Conservation (phyloP, 2,888 invertebrate genomes). For the Scaptodrosophila latifasciaeformis region DNA sequence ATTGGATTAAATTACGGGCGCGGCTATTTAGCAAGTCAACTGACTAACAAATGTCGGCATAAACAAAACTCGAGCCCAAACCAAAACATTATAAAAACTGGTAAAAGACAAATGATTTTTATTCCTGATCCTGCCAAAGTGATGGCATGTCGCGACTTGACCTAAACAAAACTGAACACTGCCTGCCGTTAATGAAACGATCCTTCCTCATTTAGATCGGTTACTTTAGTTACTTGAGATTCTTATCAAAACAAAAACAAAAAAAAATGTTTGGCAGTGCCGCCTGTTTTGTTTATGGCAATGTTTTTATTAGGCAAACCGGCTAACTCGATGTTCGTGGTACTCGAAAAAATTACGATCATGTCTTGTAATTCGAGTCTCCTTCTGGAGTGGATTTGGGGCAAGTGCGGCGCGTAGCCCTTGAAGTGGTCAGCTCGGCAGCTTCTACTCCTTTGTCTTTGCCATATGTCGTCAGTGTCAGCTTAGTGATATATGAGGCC, state of each 20-base stretch:
- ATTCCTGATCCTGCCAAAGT: slow-evolving; percentile 28
- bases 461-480: slow-evolving; percentile 51
- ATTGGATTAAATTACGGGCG: slow-evolving; percentile 31
- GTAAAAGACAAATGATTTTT: too few species aligned
- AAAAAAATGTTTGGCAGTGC: slow-evolving; percentile 48
- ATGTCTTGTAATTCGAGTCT: slow-evolving; percentile 46
- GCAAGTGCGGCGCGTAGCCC: slow-evolving; percentile 21
- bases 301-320: slow-evolving; percentile 53
- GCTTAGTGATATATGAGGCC: slow-evolving; percentile 43
- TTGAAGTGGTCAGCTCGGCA: slow-evolving; percentile 61
- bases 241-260: slow-evolving; percentile 57
- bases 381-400: slow-evolving; percentile 22
- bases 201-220: too few species aligned
- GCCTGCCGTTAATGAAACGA: slow-evolving; percentile 37
- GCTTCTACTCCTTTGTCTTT: too few species aligned
- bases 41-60: slow-evolving; percentile 22
- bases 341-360: slow-evolving; percentile 31
- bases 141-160: slow-evolving; percentile 45
- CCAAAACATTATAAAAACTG: slow-evolving; percentile 1
- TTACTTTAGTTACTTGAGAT: slow-evolving; percentile 66
- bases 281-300: slow-evolving; percentile 48
- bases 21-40: slow-evolving; percentile 17
- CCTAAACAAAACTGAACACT: slow-evolving; percentile 36
- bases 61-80: slow-evolving; percentile 38
- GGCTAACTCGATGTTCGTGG: slow-evolving; percentile 37